Conservation (phyloP, 2,888 invertebrate genomes). For the Tanytarsus gracilentus region DNA sequence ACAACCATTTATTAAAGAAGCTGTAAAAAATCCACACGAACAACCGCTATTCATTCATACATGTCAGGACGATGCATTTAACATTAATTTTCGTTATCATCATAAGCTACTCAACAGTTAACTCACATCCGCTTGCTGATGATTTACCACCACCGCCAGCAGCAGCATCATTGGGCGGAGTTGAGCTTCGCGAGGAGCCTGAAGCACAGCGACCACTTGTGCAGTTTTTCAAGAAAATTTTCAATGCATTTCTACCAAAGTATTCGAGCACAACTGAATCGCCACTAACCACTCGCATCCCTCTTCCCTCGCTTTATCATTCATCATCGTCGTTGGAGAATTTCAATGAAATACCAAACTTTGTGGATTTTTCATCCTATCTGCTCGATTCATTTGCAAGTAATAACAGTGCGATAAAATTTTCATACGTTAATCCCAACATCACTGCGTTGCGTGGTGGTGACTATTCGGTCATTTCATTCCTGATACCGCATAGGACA, state of each 20-base stretch:
- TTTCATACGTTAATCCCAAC: conserved; percentile 11
- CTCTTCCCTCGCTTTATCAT: not conserved
- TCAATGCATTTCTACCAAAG: conserved; percentile 6
- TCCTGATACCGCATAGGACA: not conserved
- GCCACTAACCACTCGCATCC: conserved; percentile 6
- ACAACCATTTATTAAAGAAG: too few species aligned
- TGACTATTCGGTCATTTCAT: conserved; percentile 19
- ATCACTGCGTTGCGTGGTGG: not conserved
- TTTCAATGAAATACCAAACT: conserved; percentile 5
- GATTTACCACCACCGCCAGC: not conserved
- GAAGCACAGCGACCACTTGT: conserved; percentile 13
- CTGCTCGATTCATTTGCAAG: not conserved
- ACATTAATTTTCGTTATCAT: conserved; percentile 18
- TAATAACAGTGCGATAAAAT: conserved; percentile 20
- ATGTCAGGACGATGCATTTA: conserved; percentile 23
- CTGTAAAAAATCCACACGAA: too few species aligned
- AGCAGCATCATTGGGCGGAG: not conserved
- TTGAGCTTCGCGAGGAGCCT: not conserved
- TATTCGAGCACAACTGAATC: conserved; percentile 2
- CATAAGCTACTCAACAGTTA: conserved; percentile 15
- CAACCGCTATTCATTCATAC: too few species aligned
- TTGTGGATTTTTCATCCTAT: conserved; percentile 23
- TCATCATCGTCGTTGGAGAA: not conserved
- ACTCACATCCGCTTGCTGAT: conserved; percentile 10
- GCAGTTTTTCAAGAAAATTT: conserved; percentile 21